These are phyloP conservation scores for Phodopus roborovskii DNA, from an alignment of 2,113 vertebrate genomes.

Conservation along the genomic window DNA sequence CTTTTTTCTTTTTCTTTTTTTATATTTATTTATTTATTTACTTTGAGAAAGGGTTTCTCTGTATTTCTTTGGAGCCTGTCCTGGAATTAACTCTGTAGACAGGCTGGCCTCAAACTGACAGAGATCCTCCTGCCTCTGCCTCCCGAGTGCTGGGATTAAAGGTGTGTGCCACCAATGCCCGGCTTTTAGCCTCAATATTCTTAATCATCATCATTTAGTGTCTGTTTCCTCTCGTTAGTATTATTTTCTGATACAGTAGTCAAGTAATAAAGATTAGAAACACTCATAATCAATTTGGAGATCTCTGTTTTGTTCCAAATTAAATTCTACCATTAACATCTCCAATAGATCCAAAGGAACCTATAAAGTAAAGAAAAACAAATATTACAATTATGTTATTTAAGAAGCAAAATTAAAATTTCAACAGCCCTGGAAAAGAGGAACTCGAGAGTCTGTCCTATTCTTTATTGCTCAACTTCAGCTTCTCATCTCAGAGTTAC, in stretches of 20 bases:
- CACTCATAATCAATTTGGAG: slow-evolving; percentile 63
- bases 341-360: neutral
- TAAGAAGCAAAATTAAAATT: slow-evolving; percentile 57
- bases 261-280: neutral
- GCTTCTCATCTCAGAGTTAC: neutral
- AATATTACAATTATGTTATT: neutral
- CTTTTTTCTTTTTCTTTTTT: too few relatives aligned
- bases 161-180: too few relatives aligned
- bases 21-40: too few relatives aligned
- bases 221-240: slow-evolving; percentile 54
- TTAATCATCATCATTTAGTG: slow-evolving; percentile 34
- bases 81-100: too few relatives aligned
- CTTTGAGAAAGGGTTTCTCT: too few relatives aligned
- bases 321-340: slow-evolving; percentile 26
- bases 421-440: neutral
- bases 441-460: neutral
- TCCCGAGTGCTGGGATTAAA: too few relatives aligned
- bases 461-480: slow-evolving; percentile 12
- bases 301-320: neutral
- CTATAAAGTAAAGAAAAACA: slow-evolving; percentile 46
- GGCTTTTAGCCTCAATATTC: slow-evolving; percentile 69
- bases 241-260: slow-evolving; percentile 62
- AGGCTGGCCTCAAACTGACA: too few relatives aligned
- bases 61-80: too few relatives aligned
- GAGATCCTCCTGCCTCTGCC: too few relatives aligned